Evolutionary conservation across 1,140 invertebrate genomes (phyloP), one percentile per base, ranked within the genome.

Genomic region (Pseudachorutes palmiensis): DNA sequence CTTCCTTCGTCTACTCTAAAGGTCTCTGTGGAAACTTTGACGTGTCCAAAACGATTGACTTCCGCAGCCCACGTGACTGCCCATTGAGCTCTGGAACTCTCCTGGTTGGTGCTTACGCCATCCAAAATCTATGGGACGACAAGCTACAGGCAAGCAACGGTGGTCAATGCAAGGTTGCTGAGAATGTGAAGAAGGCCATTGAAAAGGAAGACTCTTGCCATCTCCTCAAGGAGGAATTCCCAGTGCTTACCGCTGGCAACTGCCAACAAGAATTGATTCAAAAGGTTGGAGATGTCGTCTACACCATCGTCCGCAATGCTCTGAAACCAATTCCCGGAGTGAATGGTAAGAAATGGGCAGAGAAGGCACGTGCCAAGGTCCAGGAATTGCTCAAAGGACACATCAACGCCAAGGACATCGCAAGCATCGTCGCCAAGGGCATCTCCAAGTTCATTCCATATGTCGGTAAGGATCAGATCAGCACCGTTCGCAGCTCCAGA

Each of bases 1-100:
- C 36, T 45, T 45, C 19, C 36, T 45, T 19, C 36, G 9, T 9
- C 9, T 19, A 12, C 19, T 45, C 36, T 45, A 9, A 9, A 45
- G 36, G 36, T 45, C 33, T 73, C 29, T 73, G 72, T 48, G 72
- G 70, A 19, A 67, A 74, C 59, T 71, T 68, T 60, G 65, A 74
- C 45, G 67, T 63, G 16, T 65, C 69, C 26, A 70, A 70, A 66
- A 66, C 68, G 26, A 65, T 65, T 59, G 72, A 74, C 19, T 65
- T 71, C 66, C 51, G 64, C 28, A 64, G 58, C 57, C 72, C 67
- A 14, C 59, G 62, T 32, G 63, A 74, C 55, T 61, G 69, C 5
- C 72, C 72, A 45, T 61, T 74, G 62, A 66, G 63, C 66, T 62
- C 65, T 58, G 68, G 65, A 31, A 66, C 70, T 26, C 65, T 69